Evolutionary conservation across 2,888 invertebrate species (phyloP).

Genomic region (Meandrusa payeni): DNA sequence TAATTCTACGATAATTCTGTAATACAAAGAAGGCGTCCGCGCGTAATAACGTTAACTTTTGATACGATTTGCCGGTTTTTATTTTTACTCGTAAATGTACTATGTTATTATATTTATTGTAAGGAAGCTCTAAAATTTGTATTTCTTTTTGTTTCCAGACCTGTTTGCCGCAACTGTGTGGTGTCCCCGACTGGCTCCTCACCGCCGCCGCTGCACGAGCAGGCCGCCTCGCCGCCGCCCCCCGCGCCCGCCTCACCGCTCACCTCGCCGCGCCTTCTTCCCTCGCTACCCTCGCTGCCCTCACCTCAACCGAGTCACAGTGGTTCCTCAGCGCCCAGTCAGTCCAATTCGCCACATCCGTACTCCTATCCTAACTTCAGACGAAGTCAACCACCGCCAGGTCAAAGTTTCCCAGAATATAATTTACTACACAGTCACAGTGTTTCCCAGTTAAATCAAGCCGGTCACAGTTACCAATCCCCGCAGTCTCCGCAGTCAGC

Average conservation of each 20-base stretch:
- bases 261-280: constrained; percentile 59
- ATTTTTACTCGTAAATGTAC: no score
- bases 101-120: no score
- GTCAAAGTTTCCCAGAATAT: constrained; percentile 49
- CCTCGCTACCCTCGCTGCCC: constrained; percentile 47
- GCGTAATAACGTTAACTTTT: no score
- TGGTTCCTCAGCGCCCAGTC: constrained; percentile 60
- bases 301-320: constrained; percentile 71
- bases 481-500: constrained; percentile 69
- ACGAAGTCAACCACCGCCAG: constrained; percentile 50
- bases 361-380: constrained; percentile 66
- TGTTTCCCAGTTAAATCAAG: constrained; percentile 53
- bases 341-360: constrained; percentile 65
- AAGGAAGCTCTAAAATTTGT: no score
- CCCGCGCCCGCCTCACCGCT: constrained; percentile 58
- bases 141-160: constrained; percentile 76
- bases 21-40: no score
- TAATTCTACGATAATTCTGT: no score
- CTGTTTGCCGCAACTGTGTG: constrained; percentile 92
- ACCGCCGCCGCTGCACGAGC: constrained; percentile 64
- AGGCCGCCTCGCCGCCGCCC: constrained; percentile 59
- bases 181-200: constrained; percentile 75
- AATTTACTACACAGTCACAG: constrained; percentile 56
- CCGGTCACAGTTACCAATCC: constrained; percentile 56
- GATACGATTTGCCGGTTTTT: no score